Evolutionary conservation across 2,888 invertebrate genomes (phyloP).

Genomic region (Parthenolecanium corni): DNA sequence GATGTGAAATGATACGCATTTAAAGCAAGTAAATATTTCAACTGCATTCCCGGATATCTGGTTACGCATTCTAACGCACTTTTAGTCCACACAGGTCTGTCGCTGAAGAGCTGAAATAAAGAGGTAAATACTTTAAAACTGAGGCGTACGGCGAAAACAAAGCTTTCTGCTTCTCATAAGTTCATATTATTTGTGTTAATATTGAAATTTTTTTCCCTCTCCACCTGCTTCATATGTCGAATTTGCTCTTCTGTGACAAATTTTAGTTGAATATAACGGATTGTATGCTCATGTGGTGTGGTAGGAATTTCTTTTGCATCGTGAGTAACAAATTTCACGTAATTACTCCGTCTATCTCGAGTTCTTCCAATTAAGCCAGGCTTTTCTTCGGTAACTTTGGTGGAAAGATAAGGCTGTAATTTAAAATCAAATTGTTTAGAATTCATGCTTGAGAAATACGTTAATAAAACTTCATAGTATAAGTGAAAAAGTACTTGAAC

Average conservation of each 20-base stretch:
- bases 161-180: too few relatives aligned
- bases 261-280: constrained; percentile 9
- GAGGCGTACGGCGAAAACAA: too few relatives aligned
- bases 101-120: constrained; percentile 55
- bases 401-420: constrained; percentile 13
- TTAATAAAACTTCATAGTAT: not conserved
- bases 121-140: too few relatives aligned
- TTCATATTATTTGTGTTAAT: too few relatives aligned
- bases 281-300: not conserved
- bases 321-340: constrained; percentile 14
- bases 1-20: constrained; percentile 72
- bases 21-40: constrained; percentile 69
- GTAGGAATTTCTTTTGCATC: constrained; percentile 6
- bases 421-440: not conserved
- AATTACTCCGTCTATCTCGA: constrained; percentile 20
- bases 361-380: not conserved
- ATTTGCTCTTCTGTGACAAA: constrained; percentile 16
- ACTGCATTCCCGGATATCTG: constrained; percentile 47
- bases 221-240: constrained; percentile 4
- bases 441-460: too few relatives aligned
- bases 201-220: not conserved
- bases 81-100: constrained; percentile 81
- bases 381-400: constrained; percentile 3
- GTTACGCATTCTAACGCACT: constrained; percentile 58
- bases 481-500: constrained; percentile 8